Evolutionary conservation across 2,888 invertebrate species (phyloP).

Genomic region (Melinopterus prodromus): DNA sequence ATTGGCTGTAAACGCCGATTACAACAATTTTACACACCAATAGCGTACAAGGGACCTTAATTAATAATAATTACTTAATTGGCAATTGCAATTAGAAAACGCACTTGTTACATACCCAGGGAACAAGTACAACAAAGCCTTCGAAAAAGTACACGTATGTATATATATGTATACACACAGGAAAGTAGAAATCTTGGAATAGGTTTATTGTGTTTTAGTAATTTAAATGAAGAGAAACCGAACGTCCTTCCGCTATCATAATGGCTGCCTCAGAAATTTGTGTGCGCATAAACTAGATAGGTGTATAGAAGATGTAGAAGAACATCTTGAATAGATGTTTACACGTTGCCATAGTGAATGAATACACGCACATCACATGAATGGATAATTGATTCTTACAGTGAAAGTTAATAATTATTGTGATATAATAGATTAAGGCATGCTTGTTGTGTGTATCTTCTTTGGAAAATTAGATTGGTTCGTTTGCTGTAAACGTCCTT

Average conservation of each 20-base stretch:
- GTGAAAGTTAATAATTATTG: not conserved
- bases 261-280: not conserved
- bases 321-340: not conserved
- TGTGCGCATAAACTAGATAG: not conserved
- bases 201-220: not conserved
- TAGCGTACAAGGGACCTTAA: not conserved
- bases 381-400: not conserved
- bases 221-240: not conserved
- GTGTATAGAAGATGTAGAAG: not conserved
- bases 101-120: not conserved
- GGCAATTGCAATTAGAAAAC: not conserved
- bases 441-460: not conserved
- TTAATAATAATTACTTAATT: not conserved
- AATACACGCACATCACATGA: not conserved
- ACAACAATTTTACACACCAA: not conserved
- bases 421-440: not conserved
- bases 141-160: not conserved
- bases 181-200: not conserved
- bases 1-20: not conserved
- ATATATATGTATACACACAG: not conserved
- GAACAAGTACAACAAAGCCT: constrained; percentile 4
- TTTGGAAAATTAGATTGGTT: not conserved
- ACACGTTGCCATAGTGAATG: not conserved
- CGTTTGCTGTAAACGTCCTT: not conserved
- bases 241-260: not conserved